phyloP scores from a whole-genome alignment of 2,113 vertebrate species.

The Ptilonorhynchus violaceus region DNA sequence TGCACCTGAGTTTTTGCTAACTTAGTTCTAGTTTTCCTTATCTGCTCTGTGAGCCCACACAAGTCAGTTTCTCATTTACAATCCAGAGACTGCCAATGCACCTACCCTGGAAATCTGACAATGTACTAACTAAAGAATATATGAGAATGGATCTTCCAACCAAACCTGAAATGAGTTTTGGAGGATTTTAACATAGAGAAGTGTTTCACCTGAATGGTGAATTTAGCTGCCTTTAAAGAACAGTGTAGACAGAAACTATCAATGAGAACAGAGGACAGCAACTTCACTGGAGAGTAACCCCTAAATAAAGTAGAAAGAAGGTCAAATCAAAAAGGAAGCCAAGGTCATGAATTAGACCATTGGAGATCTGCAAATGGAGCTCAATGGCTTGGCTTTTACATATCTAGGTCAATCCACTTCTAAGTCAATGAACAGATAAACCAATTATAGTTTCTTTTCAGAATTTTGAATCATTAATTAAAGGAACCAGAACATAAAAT shows the following conservation, averaged over 20 bases:
- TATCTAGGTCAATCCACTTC: neutral
- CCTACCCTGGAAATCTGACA: too few relatives aligned
- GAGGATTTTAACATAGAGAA: neutral
- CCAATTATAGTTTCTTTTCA: neutral
- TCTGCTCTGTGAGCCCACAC: neutral
- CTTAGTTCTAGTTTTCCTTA: neutral
- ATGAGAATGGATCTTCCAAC: neutral
- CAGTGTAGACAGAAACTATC: neutral
- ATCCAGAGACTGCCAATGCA: neutral
- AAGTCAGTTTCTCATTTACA: accelerated
- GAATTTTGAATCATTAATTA: constrained; percentile 11
- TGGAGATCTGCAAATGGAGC: neutral
- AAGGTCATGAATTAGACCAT: neutral
- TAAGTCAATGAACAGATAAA: neutral
- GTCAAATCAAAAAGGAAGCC: neutral
- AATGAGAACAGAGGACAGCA: neutral
- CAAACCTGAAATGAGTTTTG: neutral
- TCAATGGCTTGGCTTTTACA: neutral
- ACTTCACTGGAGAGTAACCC: neutral
- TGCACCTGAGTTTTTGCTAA: accelerated
- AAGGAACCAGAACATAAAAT: neutral
- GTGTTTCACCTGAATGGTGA: neutral
- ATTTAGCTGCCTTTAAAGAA: neutral
- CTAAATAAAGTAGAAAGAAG: neutral
- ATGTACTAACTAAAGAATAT: neutral